Evolutionary conservation across 2,113 vertebrate genomes (phyloP), one percentile per base, ranked within the genome.

Genomic region (Amblyopsis rosae): DNA sequence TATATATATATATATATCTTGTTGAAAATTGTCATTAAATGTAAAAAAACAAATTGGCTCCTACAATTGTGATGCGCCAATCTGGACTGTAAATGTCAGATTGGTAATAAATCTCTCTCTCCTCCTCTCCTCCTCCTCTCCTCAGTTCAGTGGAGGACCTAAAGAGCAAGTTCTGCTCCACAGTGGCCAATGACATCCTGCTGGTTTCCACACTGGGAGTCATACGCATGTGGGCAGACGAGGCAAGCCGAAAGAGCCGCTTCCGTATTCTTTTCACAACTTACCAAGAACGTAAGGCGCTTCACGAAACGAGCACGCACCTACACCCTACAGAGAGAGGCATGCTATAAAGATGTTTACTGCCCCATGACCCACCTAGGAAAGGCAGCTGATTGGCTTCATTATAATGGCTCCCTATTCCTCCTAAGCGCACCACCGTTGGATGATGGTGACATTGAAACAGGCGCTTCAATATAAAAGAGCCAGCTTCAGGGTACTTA

Each of bases 211-310:
- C 96, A 0, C 93, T 99, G 3, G 98, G 96, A 9, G 98, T 99
- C 41, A 92, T 99, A 80, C 96, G 98, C 61, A 95, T 99, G 96
- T 99, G 98, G 98, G 97, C 96, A 0, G 97, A 99, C 2, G 96
- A 99, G 90, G 93, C 95, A 70, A 99, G 97, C 61, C 93, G 98
- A 6, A 96, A 86, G 83, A 99, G 96, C 78, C 92, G 93, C 57
- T 99, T 99, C 85, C 96, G 96, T 86, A 98, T 99, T 91, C 97
- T 99, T 77, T 99, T 96, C 94, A 99, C 98, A 1, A 98, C 97
- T 77, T 99, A 97, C 81, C 96, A 96, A 96, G 96, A 98, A 88
- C 98, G 98, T 99, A 96, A 98, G 97, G 69, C 1, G 4, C 9
- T 8, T 12, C 16, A 49, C 17, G 12, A 12, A 33, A 53, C 15